Conservation (phyloP, 1,140 invertebrate genomes). For the Halesus radiatus region DNA sequence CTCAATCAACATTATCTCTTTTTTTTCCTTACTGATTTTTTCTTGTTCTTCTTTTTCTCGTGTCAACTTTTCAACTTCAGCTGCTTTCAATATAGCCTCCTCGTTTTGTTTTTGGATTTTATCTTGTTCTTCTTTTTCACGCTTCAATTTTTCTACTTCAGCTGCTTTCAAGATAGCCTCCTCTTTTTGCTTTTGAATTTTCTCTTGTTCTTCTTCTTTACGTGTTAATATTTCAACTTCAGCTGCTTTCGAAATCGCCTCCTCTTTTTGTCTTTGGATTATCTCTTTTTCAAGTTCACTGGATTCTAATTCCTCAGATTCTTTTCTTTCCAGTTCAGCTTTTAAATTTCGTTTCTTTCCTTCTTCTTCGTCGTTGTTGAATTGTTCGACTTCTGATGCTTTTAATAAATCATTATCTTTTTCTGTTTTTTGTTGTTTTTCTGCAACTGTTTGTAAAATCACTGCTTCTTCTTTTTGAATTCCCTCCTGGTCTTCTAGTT, state of each 20-base stretch:
- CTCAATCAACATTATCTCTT: constrained; percentile 40
- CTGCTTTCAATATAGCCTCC: not conserved
- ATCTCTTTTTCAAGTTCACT: not conserved
- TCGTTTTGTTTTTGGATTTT: constrained; percentile 38
- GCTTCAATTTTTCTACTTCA: constrained; percentile 19
- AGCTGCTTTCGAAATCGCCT: constrained; percentile 7
- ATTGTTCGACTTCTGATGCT: constrained; percentile 9
- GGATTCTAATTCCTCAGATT: constrained; percentile 55
- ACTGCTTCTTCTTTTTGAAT: constrained; percentile 46
- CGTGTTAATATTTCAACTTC: not conserved
- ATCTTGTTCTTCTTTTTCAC: constrained; percentile 46
- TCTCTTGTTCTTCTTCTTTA: constrained; percentile 53
- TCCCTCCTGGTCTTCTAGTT: constrained; percentile 49
- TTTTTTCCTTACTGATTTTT: constrained; percentile 52
- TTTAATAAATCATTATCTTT: not conserved
- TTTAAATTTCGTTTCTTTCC: not conserved
- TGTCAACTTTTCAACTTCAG: not conserved
- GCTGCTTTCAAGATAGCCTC: constrained; percentile 49
- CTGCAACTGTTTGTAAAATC: constrained; percentile 25
- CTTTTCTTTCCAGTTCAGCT: constrained; percentile 58
- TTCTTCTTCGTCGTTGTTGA: constrained; percentile 23
- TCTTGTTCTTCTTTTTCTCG: constrained; percentile 7
- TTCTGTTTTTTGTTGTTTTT: constrained; percentile 25
- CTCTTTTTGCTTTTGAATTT: constrained; percentile 40
- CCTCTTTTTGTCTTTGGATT: not conserved